Base-by-base conservation (phyloP, 2,888 invertebrate species). In the Thereva nobilitata region DNA sequence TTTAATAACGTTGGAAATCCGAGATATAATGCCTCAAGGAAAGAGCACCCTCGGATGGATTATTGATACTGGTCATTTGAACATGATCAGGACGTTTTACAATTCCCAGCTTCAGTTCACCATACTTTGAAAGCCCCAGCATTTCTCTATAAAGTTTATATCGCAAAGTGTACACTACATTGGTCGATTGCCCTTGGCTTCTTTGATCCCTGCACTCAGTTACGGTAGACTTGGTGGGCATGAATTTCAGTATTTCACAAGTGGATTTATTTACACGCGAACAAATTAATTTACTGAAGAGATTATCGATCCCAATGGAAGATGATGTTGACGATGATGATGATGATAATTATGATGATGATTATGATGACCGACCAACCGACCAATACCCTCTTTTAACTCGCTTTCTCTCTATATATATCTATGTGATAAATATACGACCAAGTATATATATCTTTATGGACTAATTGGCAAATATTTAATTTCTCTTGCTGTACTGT, bases 1-100 rank as follows among this genome's bases (percentile, higher is more conserved):
- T 68, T 65, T 68, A 65, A 68, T 65, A 68, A 68, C 68, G 45
- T 64, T 55, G 68, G 68, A 68, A 59, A 68, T 68, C 68, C 65
- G 59, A 65, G 55, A 65, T 55, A 47, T 56, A 56, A 65, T 56
- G 65, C 65, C 65, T 65, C 35, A 10, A 55, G 56, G 50, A 56
- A 49, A 2, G 23, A 56, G 41, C 35, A 50, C 23, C 65, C 49
- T 41, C n/a, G 53, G 40, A 64, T 54, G 45, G 54, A 54, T 64
- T 54, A 64, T 45, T 64, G 64, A 64, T 64, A 64, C 54, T 54
- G 63, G 63, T 63, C 63, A 63, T 63, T 63, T 63, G 49, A 63
- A 63, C 63, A 63, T 52, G 63, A 63, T 63, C 63, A 52, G 9
- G 49, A 38, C 52, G 52, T 63, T 63, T 63, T 52, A 41, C 52